A percentile compares a stretch with the other conserved stretches of the same genome.
These are phyloP conservation scores for Drosophila histrio DNA, from an alignment of 2,888 invertebrate genomes.

Conservation along the genomic window DNA sequence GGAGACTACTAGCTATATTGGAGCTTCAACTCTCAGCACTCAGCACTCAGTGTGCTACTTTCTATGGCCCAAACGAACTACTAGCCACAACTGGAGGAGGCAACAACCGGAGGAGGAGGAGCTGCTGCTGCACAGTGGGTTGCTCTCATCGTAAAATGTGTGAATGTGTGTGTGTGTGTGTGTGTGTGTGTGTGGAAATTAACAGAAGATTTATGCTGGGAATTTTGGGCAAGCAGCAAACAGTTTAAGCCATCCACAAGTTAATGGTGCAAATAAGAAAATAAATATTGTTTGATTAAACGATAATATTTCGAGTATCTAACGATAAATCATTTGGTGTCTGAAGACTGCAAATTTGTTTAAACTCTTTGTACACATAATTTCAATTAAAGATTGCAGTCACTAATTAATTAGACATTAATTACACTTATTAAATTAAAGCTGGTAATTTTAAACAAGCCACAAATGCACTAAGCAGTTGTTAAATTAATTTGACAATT, in stretches of 20 bases:
- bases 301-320: background rate
- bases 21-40: background rate
- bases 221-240: slow-evolving; percentile 3
- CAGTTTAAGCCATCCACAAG: slow-evolving; percentile 2
- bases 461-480: too few species aligned
- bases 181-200: slow-evolving; percentile 23
- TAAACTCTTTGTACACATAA: background rate
- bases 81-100: slow-evolving; percentile 17
- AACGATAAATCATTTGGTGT: background rate
- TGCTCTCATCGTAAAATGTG: slow-evolving; percentile 22
- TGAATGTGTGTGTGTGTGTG: slow-evolving; percentile 12
- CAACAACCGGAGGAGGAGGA: slow-evolving; percentile 28
- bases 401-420: background rate
- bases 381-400: background rate
- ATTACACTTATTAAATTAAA: too few species aligned
- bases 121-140: slow-evolving; percentile 51
- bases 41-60: slow-evolving; percentile 58
- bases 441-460: too few species aligned
- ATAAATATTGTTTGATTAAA: background rate
- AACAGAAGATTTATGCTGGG: slow-evolving; percentile 16
- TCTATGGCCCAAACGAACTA: slow-evolving; percentile 53
- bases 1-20: slow-evolving; percentile 16
- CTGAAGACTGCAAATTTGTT: background rate
- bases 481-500: too few species aligned
- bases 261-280: background rate